Evolutionary conservation across 2,888 invertebrate genomes (phyloP).

Genomic region (Lydus trimaculatus): DNA sequence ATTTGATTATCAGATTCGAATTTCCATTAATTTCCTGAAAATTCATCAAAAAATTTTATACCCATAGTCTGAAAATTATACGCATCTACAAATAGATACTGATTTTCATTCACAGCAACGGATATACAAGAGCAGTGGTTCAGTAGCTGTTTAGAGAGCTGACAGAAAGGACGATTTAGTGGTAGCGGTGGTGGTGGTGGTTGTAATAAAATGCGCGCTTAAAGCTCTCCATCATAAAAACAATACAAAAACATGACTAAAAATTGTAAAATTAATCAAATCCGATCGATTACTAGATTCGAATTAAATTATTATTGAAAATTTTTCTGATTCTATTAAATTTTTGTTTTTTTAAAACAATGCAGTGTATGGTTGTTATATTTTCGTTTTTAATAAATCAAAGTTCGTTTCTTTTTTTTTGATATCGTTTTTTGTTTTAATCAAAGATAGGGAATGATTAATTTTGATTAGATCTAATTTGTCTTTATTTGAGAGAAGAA

Average conservation of each 20-base stretch:
- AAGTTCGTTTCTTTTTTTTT: neutral
- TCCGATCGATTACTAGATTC: neutral
- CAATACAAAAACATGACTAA: neutral
- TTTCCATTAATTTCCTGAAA: neutral
- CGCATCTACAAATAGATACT: neutral
- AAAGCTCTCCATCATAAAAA: neutral
- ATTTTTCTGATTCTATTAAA: neutral
- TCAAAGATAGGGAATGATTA: neutral
- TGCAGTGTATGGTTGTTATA: neutral
- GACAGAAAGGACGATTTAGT: neutral
- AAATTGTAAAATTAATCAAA: neutral
- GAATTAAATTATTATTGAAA: neutral
- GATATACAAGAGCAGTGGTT: neutral
- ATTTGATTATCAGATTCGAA: too few species aligned
- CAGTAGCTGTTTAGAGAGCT: constrained; percentile 5
- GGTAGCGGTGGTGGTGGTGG: neutral
- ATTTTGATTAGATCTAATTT: neutral
- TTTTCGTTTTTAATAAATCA: neutral
- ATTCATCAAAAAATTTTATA: too few species aligned
- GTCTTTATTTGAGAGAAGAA: too few species aligned
- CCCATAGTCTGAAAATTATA: neutral
- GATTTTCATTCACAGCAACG: neutral
- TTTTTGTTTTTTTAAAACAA: neutral
- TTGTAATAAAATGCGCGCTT: neutral
- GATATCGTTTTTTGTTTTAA: too few species aligned